Percentiles rank a stretch among this genome's conserved stretches.
Evolutionary conservation across 2,888 invertebrate species (phyloP).

Genomic region (Timema cristinae): DNA sequence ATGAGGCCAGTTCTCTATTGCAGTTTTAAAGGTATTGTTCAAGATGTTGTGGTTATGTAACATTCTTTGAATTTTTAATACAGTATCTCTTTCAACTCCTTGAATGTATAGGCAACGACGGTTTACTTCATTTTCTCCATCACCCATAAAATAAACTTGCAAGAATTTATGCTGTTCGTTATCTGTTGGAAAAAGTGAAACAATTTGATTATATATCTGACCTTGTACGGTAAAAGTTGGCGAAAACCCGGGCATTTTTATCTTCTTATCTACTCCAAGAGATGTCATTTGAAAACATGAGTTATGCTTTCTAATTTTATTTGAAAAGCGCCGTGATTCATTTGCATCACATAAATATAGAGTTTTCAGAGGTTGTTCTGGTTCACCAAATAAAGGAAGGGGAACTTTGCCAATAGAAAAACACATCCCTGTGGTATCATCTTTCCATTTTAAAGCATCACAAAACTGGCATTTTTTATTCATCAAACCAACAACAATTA

Average conservation of each 20-base stretch:
- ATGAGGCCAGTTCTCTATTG: conserved; percentile 1
- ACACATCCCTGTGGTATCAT: too few relatives aligned
- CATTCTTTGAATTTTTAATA: conserved; percentile 9
- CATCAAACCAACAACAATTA: too few relatives aligned
- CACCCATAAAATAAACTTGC: conserved; percentile 11
- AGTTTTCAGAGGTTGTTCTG: too few relatives aligned
- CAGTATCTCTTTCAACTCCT: conserved; percentile 10
- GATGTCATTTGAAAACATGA: conserved; percentile 1
- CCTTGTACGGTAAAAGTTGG: conserved; percentile 9
- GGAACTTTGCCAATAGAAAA: too few relatives aligned
- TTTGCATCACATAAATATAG: too few relatives aligned
- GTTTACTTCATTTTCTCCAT: conserved; percentile 4
- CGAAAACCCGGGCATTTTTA: conserved; percentile 2
- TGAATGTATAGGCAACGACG: background rate
- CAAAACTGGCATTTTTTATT: too few relatives aligned
- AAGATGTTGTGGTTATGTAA: background rate
- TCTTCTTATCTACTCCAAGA: background rate
- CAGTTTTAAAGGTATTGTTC: conserved; percentile 3
- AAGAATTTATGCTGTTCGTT: background rate
- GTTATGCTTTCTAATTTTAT: too few relatives aligned
- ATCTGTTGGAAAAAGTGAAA: conserved; percentile 3
- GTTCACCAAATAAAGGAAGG: too few relatives aligned
- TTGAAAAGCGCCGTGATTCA: too few relatives aligned
- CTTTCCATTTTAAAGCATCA: too few relatives aligned
- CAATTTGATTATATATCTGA: conserved; percentile 5